Evolutionary conservation across 2,113 vertebrate species (phyloP), one percentile per base, ranked within the genome.

Genomic region (Vulpes ferrilata): DNA sequence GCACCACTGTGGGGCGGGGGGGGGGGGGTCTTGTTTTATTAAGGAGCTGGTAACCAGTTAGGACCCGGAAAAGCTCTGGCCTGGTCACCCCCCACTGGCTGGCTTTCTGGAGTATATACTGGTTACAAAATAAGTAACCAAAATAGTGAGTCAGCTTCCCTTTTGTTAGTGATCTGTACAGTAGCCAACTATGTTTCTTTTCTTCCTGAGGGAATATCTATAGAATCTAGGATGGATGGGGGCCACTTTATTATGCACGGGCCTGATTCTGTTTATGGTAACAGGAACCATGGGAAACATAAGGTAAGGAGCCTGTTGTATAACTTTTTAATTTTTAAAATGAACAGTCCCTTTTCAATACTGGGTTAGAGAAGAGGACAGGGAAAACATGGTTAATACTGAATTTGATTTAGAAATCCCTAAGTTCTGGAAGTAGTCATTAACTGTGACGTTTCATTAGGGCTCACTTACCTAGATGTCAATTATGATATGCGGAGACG

Each of bases 361-460:
- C 0, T 27, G 55, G 32, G 43, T 30, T 38, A 93, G 57, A 82
- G n/a, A 35, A 30, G 35, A 79, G 23, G 23, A 69, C 0, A 1
- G 90, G 71, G 53, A 38, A 96, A 87, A 89, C 23, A 60, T 3
- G 19, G 65, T 22, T 27, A 59, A 60, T 64, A 51, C 8, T 94
- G 62, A 48, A 81, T 81, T 79, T 51, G 67, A n/a, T 64, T 88
- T 51, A 35, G 57, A 67, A 86, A 43, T 38, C 30, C 60, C 59
- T 65, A 11, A 78, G 87, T 82, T 96, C 85, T 83, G 59, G 51
- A 86, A 80, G 78, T 76, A 80, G 86, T 83, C 35, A 30, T 82
- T 90, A 76, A 88, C 43, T 89, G 20, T 15, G 64, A 69, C 35
- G 20, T 59, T 81, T 96, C 73, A 88, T 69, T 51, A 95, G 88